Evolutionary conservation across 2,888 invertebrate genomes (phyloP), one percentile per base, ranked within the genome.

Genomic region (Helleia helle): DNA sequence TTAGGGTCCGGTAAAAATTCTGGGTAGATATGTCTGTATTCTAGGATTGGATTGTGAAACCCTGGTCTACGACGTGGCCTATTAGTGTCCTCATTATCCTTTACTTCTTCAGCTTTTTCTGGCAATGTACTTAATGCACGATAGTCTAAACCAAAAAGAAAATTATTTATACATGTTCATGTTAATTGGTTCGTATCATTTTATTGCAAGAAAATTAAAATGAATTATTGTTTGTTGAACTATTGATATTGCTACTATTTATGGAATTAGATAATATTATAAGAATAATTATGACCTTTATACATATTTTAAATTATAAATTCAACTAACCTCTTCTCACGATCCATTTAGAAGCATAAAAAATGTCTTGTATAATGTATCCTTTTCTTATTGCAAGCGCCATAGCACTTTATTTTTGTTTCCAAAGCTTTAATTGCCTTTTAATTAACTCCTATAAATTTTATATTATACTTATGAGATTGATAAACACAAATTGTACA

Each of bases 1-100:
- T 91, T 90, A 0, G 96, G 94, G 66, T 94, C 92, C 0, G 98
- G 97, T 39, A 98, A 77, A 79, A 98, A 97, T 74, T 98, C 98
- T 0, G 96, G 96, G 69, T 94, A 97, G 15, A 90, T 74, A 62
- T 90, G 90, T 51, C 94, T 86, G 57, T 88, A 90, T 36, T 89
- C 85, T 1, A 87, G 57, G 0, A 86, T 72, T 7, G 76, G 67
- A 44, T 75, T 74, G 9, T 58, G 53, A 1, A 53, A 55, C 2
- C 47, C 58, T 0, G 50, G 47, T 8, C 69, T 53, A 2, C 64
- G 58, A 1, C 62, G 51, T 7, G 49, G 58, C 8, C 50, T 55
- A 17, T 52, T 54, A 34, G 52, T 48, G 11, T 50, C 52, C 4
- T 41, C 47, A 34, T 58, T 59, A 41, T 52, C 52, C 1, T 22